A percentile compares a stretch with the other conserved stretches of the same genome.
These are phyloP conservation scores for Diachrysia chrysitis DNA, from an alignment of 2,888 invertebrate genomes.

Conservation along the genomic window DNA sequence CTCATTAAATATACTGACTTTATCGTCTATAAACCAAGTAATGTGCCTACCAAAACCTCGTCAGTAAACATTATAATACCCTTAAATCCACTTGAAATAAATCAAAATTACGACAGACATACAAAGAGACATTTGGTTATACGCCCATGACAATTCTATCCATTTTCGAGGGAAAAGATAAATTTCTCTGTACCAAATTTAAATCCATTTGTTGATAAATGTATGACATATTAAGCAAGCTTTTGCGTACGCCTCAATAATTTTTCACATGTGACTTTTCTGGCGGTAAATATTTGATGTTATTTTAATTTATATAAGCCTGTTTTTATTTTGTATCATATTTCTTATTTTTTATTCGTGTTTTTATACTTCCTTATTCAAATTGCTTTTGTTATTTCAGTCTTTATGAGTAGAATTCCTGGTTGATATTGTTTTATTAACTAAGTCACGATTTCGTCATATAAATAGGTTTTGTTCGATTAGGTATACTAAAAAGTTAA, in stretches of 20 bases:
- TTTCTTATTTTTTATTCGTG: neutral
- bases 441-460: too few species aligned
- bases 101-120: conserved; percentile 38
- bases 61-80: conserved; percentile 14
- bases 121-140: conserved; percentile 14
- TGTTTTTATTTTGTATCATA: neutral
- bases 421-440: neutral
- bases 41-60: neutral
- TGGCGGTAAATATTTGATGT: conserved; percentile 9
- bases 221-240: conserved; percentile 26
- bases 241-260: conserved; percentile 22
- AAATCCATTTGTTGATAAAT: conserved; percentile 49
- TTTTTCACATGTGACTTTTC: conserved; percentile 29
- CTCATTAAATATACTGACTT: neutral
- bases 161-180: conserved; percentile 39
- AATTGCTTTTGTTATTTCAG: neutral
- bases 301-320: neutral
- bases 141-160: conserved; percentile 36
- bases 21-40: neutral
- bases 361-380: neutral
- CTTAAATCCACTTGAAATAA: conserved; percentile 33
- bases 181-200: conserved; percentile 35
- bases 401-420: neutral
- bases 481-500: too few species aligned
- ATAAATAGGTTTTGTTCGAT: too few species aligned